These are phyloP conservation scores for Formica selysi DNA, from an alignment of 1,140 invertebrate genomes.

Conservation along the genomic window DNA sequence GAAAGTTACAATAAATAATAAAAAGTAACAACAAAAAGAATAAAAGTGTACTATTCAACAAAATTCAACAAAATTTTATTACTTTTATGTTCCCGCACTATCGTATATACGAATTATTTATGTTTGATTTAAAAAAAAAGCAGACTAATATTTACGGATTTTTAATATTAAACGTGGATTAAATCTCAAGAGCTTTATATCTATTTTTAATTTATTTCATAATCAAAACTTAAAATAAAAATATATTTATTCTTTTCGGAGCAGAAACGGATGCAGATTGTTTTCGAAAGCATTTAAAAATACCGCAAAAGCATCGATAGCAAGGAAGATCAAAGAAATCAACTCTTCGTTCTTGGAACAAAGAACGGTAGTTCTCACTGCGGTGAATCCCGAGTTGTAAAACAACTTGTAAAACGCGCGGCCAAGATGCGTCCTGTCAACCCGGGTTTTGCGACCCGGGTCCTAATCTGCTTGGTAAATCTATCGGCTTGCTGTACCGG, in stretches of 20 bases:
- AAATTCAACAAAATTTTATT: not conserved
- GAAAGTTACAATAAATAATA: not conserved
- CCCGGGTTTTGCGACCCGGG: conserved; percentile 57
- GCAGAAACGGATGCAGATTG: not conserved
- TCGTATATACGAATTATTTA: not conserved
- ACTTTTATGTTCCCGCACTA: not conserved
- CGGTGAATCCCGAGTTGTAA: conserved; percentile 82
- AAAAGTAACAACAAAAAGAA: not conserved
- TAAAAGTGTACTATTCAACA: not conserved
- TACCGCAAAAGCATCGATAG: conserved; percentile 28
- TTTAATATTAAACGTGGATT: too few species aligned
- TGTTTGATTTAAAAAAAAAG: not conserved
- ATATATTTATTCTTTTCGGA: not conserved
- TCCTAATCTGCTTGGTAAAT: conserved; percentile 80
- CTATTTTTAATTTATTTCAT: not conserved
- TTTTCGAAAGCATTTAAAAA: not conserved
- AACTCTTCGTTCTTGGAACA: conserved; percentile 53
- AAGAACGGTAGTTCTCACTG: conserved; percentile 63
- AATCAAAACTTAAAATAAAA: not conserved
- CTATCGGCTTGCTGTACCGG: conserved; percentile 70
- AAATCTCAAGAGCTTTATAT: not conserved
- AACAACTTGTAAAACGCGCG: conserved; percentile 86
- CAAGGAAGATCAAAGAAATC: conserved; percentile 45
- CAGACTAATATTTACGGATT: not conserved
- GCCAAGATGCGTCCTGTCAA: conserved; percentile 71